Conservation (phyloP, 2,888 invertebrate genomes). For the Cremastobaeus sp. region DNA sequence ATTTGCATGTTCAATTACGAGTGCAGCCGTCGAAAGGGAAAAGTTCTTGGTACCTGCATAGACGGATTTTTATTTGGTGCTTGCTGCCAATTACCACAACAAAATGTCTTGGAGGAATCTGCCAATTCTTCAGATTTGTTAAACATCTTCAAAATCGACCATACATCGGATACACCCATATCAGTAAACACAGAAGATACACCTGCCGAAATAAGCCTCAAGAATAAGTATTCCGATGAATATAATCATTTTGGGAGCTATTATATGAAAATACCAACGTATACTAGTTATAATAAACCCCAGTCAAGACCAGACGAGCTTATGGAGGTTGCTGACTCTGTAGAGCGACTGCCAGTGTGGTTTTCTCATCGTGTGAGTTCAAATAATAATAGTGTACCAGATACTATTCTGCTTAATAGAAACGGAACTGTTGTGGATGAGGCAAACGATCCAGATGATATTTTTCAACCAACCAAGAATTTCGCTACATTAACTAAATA, state of each 20-base stretch:
- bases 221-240: conserved; percentile 44
- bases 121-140: conserved; percentile 62
- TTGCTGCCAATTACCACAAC: conserved; percentile 87
- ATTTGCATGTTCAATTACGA: conserved; percentile 97
- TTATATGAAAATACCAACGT: conserved; percentile 69
- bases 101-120: conserved; percentile 60
- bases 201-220: conserved; percentile 66
- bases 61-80: conserved; percentile 95
- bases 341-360: conserved; percentile 74
- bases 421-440: conserved; percentile 77
- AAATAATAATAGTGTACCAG: conserved; percentile 70
- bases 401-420: conserved; percentile 78
- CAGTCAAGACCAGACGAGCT: conserved; percentile 75
- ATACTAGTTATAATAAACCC: conserved; percentile 73
- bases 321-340: conserved; percentile 75
- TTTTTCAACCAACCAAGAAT: conserved; percentile 69
- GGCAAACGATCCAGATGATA: conserved; percentile 76
- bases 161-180: conserved; percentile 75
- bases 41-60: conserved; percentile 93
- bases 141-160: conserved; percentile 72
- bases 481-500: conserved; percentile 37
- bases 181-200: conserved; percentile 74
- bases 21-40: conserved; percentile 87
- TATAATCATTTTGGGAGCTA: neutral
- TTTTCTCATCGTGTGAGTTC: conserved; percentile 73